Conservation (phyloP, 2,113 vertebrate genomes). For the Plectropomus leopardus region DNA sequence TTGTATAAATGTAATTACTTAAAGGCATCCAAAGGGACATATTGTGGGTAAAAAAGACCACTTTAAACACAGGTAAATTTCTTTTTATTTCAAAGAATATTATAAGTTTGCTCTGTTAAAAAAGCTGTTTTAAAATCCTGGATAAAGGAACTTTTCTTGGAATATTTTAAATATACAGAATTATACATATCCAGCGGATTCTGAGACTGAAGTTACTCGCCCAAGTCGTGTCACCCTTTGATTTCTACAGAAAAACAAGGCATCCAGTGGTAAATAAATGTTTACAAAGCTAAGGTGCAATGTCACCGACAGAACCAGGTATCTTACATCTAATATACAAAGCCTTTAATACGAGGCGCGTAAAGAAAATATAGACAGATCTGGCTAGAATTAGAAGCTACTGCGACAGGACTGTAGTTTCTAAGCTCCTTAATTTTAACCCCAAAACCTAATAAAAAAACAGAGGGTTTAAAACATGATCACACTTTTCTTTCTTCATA, state of each 20-base stretch:
- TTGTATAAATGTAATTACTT: constrained; percentile 34
- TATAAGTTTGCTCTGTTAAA: constrained; percentile 83
- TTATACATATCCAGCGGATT: constrained; percentile 86
- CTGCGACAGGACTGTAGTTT: constrained; percentile 12
- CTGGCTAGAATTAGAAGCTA: constrained; percentile 38
- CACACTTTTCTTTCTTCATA: constrained; percentile 6
- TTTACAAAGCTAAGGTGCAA: constrained; percentile 87
- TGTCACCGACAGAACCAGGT: constrained; percentile 67
- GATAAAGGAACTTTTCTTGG: constrained; percentile 64
- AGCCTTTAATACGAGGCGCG: constrained; percentile 61
- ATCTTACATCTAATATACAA: constrained; percentile 80
- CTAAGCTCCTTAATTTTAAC: constrained; percentile 25
- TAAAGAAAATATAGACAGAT: constrained; percentile 55
- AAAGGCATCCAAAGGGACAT: background rate
- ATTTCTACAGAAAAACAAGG: constrained; percentile 82
- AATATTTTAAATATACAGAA: constrained; percentile 82
- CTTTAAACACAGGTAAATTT: constrained; percentile 52
- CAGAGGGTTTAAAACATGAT: constrained; percentile 29
- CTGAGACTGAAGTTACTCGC: constrained; percentile 70
- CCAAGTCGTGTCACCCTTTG: constrained; percentile 58
- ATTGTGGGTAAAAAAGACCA: background rate
- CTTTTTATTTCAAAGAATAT: constrained; percentile 85
- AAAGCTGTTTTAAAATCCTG: constrained; percentile 82
- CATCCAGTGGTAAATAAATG: constrained; percentile 82
- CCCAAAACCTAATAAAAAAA: constrained; percentile 11